A percentile compares a stretch with the other conserved stretches of the same genome.
phyloP scores from a whole-genome alignment of 1,140 invertebrate species.

The Venturia canescens region DNA sequence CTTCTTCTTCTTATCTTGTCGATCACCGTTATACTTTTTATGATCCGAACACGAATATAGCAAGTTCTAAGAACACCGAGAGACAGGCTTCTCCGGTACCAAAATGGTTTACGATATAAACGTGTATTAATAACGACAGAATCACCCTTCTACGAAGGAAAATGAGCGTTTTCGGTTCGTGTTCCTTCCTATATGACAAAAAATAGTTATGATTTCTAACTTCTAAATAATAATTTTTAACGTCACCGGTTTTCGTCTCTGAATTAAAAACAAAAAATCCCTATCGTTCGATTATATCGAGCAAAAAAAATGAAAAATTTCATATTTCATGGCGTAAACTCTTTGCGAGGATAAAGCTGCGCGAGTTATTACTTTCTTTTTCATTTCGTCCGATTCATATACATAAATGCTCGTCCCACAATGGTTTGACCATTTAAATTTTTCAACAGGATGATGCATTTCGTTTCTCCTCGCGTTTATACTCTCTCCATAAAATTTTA shows the following conservation, averaged over 20 bases:
- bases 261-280: slow-evolving; percentile 49
- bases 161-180: background rate
- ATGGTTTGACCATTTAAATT: slow-evolving; percentile 27
- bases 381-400: background rate
- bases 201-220: slow-evolving; percentile 36
- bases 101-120: slow-evolving; percentile 32
- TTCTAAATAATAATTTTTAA: slow-evolving; percentile 40
- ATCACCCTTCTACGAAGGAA: slow-evolving; percentile 25
- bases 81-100: slow-evolving; percentile 6
- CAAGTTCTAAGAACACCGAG: slow-evolving; percentile 23
- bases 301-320: background rate
- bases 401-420: background rate
- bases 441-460: slow-evolving; percentile 2
- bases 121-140: slow-evolving; percentile 9
- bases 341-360: slow-evolving; percentile 34
- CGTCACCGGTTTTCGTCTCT: slow-evolving; percentile 41
- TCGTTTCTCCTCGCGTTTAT: background rate
- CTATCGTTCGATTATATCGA: slow-evolving; percentile 44
- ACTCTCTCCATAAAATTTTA: slow-evolving; percentile 8
- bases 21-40: background rate
- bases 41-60: slow-evolving; percentile 15
- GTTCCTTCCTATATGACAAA: background rate
- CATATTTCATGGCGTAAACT: background rate
- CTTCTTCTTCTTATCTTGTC: too few relatives aligned
- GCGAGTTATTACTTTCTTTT: slow-evolving; percentile 1